Evolutionary conservation across 2,888 invertebrate species (phyloP), one percentile per base, ranked within the genome.

Genomic region (Tetranychus truncatus): DNA sequence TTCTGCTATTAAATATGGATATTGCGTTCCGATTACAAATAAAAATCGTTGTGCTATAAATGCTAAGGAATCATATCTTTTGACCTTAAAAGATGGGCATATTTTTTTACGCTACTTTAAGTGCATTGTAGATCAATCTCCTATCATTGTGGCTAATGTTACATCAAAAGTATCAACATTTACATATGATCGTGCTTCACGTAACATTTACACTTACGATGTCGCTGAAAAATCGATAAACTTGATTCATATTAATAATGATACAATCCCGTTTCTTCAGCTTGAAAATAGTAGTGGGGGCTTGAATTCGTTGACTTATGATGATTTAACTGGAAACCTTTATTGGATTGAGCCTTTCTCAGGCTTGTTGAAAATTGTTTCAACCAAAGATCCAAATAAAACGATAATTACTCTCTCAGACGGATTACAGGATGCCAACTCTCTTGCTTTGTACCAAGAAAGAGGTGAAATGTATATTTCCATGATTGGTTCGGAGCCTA

Each of bases 401-500:
- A 24, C 20, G 7, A 15, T 66, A 18, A 69, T 69, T 20, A 69
- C 20, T 6, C 20, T 69, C 6, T 20, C 21, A 20, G 21, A 11
- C 5, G 69, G 21, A 1, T 20, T 69, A 24, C 11, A 20, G 1
- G 34, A 69, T 69, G 69, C 21, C 69, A 20, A 20, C 6, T 21
- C 18, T 20, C 11, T 69, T 18, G 69, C 11, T 9, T 5, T 69
- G 5, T 20, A 69, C 20, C 69, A 20, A 21, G 34, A 69, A 11
- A 18, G 69, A 69, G 21, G 34, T 69, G 69, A 69, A 69, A 69
- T 69, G 21, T 69, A 69, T 21, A 69, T 69, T 24, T 20, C 20
- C 21, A 8, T 69, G 2, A 24, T 11, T 20, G 69, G 69, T 6
- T 69, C 20, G 0, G 69, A 69, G 21, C 69, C 69, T 21, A 69